These are phyloP conservation scores for Elymnias hypermnestra DNA, from an alignment of 1,140 invertebrate genomes.

Conservation along the genomic window DNA sequence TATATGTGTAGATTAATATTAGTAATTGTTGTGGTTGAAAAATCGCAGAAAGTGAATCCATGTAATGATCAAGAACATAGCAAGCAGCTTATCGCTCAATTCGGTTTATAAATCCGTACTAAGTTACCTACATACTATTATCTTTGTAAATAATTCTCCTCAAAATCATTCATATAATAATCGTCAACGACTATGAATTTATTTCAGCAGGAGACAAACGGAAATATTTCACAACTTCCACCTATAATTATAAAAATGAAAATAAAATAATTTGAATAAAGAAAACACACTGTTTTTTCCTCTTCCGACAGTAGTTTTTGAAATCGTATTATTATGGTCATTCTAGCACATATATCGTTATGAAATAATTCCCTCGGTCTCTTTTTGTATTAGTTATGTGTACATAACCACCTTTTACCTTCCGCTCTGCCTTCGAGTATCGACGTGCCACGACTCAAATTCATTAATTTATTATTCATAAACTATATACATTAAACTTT, in stretches of 20 bases:
- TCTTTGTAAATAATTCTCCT: slow-evolving; percentile 52
- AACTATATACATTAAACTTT: slow-evolving; percentile 54
- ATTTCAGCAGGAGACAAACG: background rate
- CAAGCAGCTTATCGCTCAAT: slow-evolving; percentile 50
- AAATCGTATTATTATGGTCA: too few relatives aligned
- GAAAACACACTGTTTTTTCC: too few relatives aligned
- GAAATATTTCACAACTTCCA: background rate
- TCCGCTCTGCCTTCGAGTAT: slow-evolving; percentile 27
- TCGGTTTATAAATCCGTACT: slow-evolving; percentile 29
- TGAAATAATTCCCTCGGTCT: slow-evolving; percentile 3
- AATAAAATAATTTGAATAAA: too few relatives aligned
- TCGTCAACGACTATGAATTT: slow-evolving; percentile 21
- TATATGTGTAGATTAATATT: too few relatives aligned
- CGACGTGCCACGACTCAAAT: slow-evolving; percentile 54
- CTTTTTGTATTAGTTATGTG: slow-evolving; percentile 7
- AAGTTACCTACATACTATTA: slow-evolving; percentile 12
- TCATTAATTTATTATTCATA: slow-evolving; percentile 74
- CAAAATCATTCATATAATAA: slow-evolving; percentile 29
- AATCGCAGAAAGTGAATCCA: too few relatives aligned
- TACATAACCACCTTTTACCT: slow-evolving; percentile 19
- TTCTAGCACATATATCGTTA: too few relatives aligned
- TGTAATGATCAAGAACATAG: slow-evolving; percentile 50
- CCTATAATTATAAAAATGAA: too few relatives aligned
- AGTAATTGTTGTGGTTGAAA: too few relatives aligned
- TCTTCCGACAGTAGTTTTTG: too few relatives aligned